Evolutionary conservation across 2,797 vertebrate species (phyloP).

Genomic region (Austrolebias charrua): DNA sequence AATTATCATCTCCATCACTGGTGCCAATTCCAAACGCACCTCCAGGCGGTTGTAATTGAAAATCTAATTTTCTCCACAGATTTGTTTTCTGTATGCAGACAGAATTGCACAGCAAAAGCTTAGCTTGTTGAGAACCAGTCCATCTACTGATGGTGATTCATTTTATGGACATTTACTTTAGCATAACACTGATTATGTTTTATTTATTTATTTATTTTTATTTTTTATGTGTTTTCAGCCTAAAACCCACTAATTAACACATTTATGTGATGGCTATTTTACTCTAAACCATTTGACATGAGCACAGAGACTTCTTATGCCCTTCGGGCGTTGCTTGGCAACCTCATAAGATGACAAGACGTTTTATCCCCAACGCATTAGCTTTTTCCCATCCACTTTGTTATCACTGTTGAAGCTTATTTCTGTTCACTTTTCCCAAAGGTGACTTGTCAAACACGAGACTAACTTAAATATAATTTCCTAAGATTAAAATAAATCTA

Average conservation of each 20-base stretch:
- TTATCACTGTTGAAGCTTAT: background rate
- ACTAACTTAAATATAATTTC: slow-evolving; percentile 17
- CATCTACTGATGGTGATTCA: background rate
- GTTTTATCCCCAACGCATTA: background rate
- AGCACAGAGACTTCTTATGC: background rate
- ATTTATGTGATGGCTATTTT: background rate
- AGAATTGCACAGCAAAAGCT: background rate
- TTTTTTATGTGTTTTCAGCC: too few species aligned
- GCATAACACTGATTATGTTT: background rate
- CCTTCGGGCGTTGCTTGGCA: slow-evolving; percentile 9
- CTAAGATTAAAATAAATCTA: slow-evolving; percentile 16
- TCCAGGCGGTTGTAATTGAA: background rate
- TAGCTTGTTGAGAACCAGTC: background rate
- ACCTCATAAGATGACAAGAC: background rate
- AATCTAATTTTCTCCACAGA: background rate
- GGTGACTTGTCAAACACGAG: slow-evolving; percentile 12
- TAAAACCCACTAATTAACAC: background rate
- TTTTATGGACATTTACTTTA: background rate
- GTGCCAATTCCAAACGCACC: background rate
- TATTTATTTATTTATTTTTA: too few species aligned
- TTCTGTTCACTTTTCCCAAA: slow-evolving; percentile 15
- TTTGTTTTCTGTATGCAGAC: background rate
- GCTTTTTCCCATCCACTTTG: slow-evolving; percentile 3
- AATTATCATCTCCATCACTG: background rate
- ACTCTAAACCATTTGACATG: background rate